Evolutionary conservation across 2,113 vertebrate genomes (phyloP), one percentile per base, ranked within the genome.

Genomic region (Campylomormyrus tamandua): DNA sequence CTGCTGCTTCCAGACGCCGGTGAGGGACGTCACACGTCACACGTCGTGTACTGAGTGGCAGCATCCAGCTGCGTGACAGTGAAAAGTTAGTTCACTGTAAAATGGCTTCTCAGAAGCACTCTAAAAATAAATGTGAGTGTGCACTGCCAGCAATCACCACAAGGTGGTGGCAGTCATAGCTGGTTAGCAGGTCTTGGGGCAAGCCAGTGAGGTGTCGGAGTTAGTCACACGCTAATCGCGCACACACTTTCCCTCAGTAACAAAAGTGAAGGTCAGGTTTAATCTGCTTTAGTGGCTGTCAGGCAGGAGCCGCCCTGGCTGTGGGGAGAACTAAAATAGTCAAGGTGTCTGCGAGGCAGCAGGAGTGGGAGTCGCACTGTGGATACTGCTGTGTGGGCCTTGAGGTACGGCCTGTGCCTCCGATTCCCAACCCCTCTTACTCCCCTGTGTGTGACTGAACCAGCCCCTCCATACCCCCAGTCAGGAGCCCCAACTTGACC

Each of bases 1-100:
- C 96, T 99, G 98, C 93, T 99, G 98, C 93, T 99, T 99, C 92
- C 98, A 99, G 94, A 98, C 97, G 1, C 92, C 95, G 86, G 98
- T 99, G 88, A 97, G 97, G 94, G 58, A 42, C 27, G 49, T 46
- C 50, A 27, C 56, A 42, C 27, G 49, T 46, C 50, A 27, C 56
- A 80, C 35, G 39, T 7, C 6, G 70, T 77, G 0, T 39, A 2
- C 35, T 2, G 31, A 77, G 35, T 17, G 70, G 35, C 35, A 3
- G 5, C 70, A 19, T 19, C 15, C 31, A 39, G 11, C 35, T 5
- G 6, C 42, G 35, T 80, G 35, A 17, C 35, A 6, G 35, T 39
- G 35, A 42, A 48, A 7, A 21, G 13, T 31, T 53, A 42, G 13
- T 53, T 27, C 88, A 35, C 8, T 24, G 6, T 56, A 89, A 85